Evolutionary conservation across 1,140 invertebrate genomes (phyloP).

Genomic region (Leucophenga varia): DNA sequence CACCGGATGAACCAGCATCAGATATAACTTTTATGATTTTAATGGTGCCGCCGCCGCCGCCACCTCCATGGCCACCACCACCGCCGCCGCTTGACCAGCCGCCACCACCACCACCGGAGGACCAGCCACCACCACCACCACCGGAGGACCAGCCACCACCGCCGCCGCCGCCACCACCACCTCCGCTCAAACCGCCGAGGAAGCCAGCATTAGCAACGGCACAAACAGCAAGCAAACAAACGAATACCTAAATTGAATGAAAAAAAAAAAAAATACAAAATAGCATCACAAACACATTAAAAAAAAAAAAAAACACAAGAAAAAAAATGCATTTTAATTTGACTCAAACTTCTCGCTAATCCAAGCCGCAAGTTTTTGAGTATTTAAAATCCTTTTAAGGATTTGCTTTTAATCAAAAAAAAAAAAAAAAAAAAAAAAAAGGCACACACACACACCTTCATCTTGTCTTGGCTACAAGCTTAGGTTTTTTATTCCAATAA

Average conservation of each 20-base stretch:
- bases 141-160: slow-evolving; percentile 29
- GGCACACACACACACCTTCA: slow-evolving; percentile 42
- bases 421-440: too few species aligned
- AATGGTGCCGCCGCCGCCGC: slow-evolving; percentile 12
- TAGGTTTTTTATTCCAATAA: slow-evolving; percentile 2
- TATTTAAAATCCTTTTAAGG: neutral
- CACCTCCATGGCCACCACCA: slow-evolving; percentile 9
- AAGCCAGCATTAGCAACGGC: slow-evolving; percentile 43
- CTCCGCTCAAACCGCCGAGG: slow-evolving; percentile 27
- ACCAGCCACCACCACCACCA: slow-evolving; percentile 14
- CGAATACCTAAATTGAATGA: slow-evolving; percentile 30
- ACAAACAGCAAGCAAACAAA: slow-evolving; percentile 45
- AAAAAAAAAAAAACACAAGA: slow-evolving; percentile 1
- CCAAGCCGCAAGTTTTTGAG: slow-evolving; percentile 18
- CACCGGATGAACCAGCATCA: slow-evolving; percentile 20
- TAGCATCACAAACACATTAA: slow-evolving; percentile 5
- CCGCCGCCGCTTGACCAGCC: slow-evolving; percentile 5
- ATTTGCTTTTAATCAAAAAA: too few species aligned
- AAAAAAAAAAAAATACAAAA: slow-evolving; percentile 8
- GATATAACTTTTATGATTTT: slow-evolving; percentile 37
- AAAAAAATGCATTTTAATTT: slow-evolving; percentile 7
- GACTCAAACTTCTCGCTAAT: too few species aligned
- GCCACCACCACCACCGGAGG: slow-evolving; percentile 10
- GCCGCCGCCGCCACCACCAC: slow-evolving; percentile 14
- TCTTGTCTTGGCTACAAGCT: slow-evolving; percentile 12